phyloP scores from a whole-genome alignment of 2,113 vertebrate genomes.

The Salminus brasiliensis region DNA sequence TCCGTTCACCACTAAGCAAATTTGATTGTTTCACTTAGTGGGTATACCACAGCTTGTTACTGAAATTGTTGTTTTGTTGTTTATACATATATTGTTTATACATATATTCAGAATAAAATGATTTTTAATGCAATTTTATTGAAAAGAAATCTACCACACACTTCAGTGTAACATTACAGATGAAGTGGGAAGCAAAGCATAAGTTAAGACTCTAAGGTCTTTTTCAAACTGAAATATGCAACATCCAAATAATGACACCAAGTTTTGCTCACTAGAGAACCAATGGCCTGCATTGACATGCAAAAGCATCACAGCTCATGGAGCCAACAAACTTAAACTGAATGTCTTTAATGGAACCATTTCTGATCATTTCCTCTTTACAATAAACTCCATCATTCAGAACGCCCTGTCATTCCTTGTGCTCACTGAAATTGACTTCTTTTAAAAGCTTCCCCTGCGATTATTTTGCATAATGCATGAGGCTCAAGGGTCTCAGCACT shows the following conservation, averaged over 20 bases:
- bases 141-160: no score
- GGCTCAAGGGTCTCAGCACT: slow-evolving; percentile 36
- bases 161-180: no score
- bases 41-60: background rate
- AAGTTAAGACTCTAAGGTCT: no score
- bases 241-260: background rate
- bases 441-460: slow-evolving; percentile 67
- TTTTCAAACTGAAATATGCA: no score
- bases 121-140: no score
- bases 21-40: background rate
- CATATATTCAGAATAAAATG: no score
- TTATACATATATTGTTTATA: background rate
- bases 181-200: no score
- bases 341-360: slow-evolving; percentile 55
- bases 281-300: background rate
- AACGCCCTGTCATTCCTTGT: slow-evolving; percentile 64
- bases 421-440: slow-evolving; percentile 69
- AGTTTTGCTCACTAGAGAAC: background rate
- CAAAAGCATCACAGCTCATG: slow-evolving; percentile 1
- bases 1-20: background rate
- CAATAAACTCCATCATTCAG: slow-evolving; percentile 63
- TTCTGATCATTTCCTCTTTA: slow-evolving; percentile 63
- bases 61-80: no score
- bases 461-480: slow-evolving; percentile 63
- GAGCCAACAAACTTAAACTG: slow-evolving; percentile 55